phyloP scores from a whole-genome alignment of 2,797 vertebrate genomes.

The Pterois miles region DNA sequence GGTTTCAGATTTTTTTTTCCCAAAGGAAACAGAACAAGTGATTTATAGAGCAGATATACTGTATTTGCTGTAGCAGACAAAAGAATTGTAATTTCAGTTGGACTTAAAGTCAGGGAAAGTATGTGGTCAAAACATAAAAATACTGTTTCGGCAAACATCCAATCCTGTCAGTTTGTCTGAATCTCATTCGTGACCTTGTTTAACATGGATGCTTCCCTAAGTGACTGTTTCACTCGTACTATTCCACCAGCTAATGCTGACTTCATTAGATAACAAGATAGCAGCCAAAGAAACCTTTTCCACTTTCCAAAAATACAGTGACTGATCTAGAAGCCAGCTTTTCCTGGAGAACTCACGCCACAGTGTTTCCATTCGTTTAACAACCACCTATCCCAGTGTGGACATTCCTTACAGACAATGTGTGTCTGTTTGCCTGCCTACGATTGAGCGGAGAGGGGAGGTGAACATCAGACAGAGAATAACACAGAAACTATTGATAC shows the following conservation, averaged over 20 bases:
- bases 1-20: neutral
- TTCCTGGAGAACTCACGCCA: neutral
- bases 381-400: slow-evolving; percentile 3
- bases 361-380: neutral
- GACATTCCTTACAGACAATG: slow-evolving; percentile 20
- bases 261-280: neutral
- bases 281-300: slow-evolving; percentile 1
- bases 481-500: slow-evolving; percentile 30
- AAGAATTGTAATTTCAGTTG: neutral
- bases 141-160: neutral
- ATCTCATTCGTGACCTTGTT: neutral
- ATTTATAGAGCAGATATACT: neutral
- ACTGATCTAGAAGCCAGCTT: slow-evolving; percentile 1
- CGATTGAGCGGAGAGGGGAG: neutral
- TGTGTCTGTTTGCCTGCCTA: slow-evolving; percentile 18
- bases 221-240: neutral
- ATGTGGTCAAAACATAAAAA: neutral
- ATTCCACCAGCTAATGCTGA: neutral
- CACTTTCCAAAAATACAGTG: neutral
- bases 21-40: neutral
- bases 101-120: neutral
- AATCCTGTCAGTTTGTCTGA: neutral
- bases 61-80: neutral
- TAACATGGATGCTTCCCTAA: neutral
- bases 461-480: slow-evolving; percentile 12